Conservation (phyloP, 2,888 invertebrate genomes). For the Ormyrus thymus region DNA sequence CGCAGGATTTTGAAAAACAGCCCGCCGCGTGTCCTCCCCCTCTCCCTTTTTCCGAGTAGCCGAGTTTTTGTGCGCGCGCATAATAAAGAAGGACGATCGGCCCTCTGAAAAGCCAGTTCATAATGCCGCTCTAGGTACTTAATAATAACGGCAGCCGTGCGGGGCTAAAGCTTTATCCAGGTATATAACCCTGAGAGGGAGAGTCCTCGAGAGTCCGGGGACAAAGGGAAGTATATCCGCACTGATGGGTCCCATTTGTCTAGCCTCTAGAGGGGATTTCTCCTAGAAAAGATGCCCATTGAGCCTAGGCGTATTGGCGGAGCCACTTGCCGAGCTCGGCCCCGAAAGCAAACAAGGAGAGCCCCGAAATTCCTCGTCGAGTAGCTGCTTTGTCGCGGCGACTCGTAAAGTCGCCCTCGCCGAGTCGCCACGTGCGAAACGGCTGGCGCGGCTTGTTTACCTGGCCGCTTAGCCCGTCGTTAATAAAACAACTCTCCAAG, state of each 20-base stretch:
- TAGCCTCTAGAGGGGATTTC: conserved; percentile 20
- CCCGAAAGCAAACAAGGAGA: conserved; percentile 24
- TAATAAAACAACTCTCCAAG: conserved; percentile 32
- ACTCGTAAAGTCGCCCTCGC: conserved; percentile 7
- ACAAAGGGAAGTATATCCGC: conserved; percentile 23
- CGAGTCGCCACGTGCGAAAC: conserved; percentile 21
- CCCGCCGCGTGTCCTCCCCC: background rate
- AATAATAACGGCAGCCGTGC: conserved; percentile 37
- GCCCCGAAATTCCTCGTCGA: conserved; percentile 35
- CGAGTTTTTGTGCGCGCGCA: too few relatives aligned
- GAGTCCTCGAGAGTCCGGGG: conserved; percentile 29
- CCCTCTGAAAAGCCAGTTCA: conserved; percentile 27
- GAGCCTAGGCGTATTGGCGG: conserved; percentile 9
- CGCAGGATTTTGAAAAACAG: conserved; percentile 30
- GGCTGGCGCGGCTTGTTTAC: conserved; percentile 26
- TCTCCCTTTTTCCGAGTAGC: too few relatives aligned
- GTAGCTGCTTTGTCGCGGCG: background rate
- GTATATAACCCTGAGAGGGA: conserved; percentile 19
- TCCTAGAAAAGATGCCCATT: conserved; percentile 18
- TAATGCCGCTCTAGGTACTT: conserved; percentile 46
- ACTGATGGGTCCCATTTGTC: conserved; percentile 42
- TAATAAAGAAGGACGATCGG: background rate
- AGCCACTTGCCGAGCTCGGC: conserved; percentile 26
- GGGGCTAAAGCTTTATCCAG: conserved; percentile 37
- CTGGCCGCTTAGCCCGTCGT: conserved; percentile 38